Conservation (phyloP, 2,888 invertebrate species). For the Odontothrips loti region DNA sequence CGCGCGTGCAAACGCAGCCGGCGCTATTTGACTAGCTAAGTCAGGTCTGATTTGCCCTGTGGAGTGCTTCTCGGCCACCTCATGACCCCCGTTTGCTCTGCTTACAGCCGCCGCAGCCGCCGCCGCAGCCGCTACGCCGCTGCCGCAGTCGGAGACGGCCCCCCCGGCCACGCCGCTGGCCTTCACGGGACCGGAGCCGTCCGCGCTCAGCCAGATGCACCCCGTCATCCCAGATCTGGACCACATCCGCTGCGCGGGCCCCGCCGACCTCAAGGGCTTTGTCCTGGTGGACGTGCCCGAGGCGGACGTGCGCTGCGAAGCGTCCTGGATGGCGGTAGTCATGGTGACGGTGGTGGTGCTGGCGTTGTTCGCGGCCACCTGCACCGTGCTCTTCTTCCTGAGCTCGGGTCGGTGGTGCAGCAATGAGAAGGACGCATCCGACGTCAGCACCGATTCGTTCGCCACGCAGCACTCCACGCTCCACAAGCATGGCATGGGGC, state of each 20-base stretch:
- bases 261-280: conserved; percentile 53
- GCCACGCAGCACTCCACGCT: conserved; percentile 43
- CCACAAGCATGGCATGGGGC: conserved; percentile 34
- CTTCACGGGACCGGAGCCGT: conserved; percentile 33
- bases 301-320: conserved; percentile 53
- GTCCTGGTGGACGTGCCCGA: conserved; percentile 57
- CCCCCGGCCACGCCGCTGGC: conserved; percentile 33
- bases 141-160: background rate
- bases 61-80: background rate
- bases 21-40: too few relatives aligned
- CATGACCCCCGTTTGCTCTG: background rate
- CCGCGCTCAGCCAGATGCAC: conserved; percentile 30
- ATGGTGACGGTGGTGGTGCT: conserved; percentile 45
- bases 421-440: conserved; percentile 44
- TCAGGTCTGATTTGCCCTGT: background rate
- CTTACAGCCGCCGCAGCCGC: background rate
- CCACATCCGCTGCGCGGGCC: conserved; percentile 57
- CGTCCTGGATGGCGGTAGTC: conserved; percentile 46
- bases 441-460: conserved; percentile 43
- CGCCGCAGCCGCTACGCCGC: background rate
- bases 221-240: conserved; percentile 51
- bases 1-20: too few relatives aligned
- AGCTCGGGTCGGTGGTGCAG: conserved; percentile 43
- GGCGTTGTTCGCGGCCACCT: conserved; percentile 46
- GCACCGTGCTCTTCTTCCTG: conserved; percentile 45